A percentile compares a stretch with the other conserved stretches of the same genome.
Conservation (phyloP, 2,113 vertebrate genomes). For the Psilopsiagon aurifrons region DNA sequence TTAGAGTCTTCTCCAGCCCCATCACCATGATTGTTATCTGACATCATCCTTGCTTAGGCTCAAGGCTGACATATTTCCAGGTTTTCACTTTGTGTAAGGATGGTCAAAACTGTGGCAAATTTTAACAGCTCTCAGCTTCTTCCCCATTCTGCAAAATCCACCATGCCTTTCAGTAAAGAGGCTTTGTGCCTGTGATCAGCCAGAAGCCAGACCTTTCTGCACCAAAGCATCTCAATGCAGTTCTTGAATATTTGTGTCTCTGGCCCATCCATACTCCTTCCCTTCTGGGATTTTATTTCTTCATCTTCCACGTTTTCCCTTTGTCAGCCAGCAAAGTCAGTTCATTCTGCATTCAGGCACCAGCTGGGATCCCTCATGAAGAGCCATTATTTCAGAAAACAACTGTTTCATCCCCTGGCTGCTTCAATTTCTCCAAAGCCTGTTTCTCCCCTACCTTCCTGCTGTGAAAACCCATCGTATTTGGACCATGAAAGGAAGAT, state of each 20-base stretch:
- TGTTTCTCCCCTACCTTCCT: neutral
- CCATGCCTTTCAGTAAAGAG: neutral
- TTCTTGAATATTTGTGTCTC: neutral
- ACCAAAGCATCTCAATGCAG: neutral
- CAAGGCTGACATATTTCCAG: neutral
- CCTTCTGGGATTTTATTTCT: neutral
- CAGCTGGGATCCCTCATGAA: neutral
- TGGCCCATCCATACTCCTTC: neutral
- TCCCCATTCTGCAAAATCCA: neutral
- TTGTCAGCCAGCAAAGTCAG: neutral
- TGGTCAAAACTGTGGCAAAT: neutral
- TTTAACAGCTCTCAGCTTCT: neutral
- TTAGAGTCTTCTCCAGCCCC: neutral
- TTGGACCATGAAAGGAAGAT: neutral
- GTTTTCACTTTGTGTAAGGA: neutral
- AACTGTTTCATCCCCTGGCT: neutral
- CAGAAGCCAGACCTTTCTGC: neutral
- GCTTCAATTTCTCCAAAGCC: neutral
- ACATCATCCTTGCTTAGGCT: neutral
- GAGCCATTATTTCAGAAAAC: neutral
- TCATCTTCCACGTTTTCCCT: neutral
- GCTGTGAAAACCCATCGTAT: neutral
- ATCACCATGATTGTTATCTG: neutral
- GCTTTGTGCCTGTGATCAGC: neutral
- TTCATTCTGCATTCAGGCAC: neutral